Evolutionary conservation across 1,140 invertebrate genomes (phyloP).

Genomic region (Bathynomus jamesi): DNA sequence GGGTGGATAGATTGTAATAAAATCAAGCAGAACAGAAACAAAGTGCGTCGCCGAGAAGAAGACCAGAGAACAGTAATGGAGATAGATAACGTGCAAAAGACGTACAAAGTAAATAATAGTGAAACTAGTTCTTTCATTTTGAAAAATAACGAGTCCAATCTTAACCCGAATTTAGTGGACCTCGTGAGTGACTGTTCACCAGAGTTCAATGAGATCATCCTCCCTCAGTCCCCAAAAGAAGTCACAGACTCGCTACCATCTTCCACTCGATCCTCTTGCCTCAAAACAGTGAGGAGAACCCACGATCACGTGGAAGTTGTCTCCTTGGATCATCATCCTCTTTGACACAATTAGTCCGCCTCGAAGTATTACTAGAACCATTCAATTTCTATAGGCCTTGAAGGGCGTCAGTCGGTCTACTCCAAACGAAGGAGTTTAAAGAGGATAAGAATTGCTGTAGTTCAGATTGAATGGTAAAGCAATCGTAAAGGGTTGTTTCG

Average conservation of each 20-base stretch:
- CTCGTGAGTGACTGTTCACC: conserved; percentile 18
- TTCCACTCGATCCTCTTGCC: conserved; percentile 24
- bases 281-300: conserved; percentile 27
- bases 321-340: conserved; percentile 27
- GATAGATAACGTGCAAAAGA: background rate
- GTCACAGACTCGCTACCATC: conserved; percentile 7
- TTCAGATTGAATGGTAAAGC: no score
- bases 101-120: background rate
- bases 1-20: conserved; percentile 8
- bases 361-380: no score
- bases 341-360: background rate
- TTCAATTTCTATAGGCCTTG: no score
- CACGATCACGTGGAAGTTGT: conserved; percentile 32
- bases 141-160: background rate
- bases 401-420: no score
- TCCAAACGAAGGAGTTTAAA: no score
- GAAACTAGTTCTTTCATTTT: background rate
- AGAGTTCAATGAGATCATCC: conserved; percentile 20
- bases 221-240: conserved; percentile 7
- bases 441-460: no score
- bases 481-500: no score
- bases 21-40: background rate
- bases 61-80: no score
- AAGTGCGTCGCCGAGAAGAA: background rate
- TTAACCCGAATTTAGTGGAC: conserved; percentile 8